Percentiles rank a stretch among this genome's conserved stretches.
Evolutionary conservation across 1,140 invertebrate genomes (phyloP).

Genomic region (Potamilus streckersoni): DNA sequence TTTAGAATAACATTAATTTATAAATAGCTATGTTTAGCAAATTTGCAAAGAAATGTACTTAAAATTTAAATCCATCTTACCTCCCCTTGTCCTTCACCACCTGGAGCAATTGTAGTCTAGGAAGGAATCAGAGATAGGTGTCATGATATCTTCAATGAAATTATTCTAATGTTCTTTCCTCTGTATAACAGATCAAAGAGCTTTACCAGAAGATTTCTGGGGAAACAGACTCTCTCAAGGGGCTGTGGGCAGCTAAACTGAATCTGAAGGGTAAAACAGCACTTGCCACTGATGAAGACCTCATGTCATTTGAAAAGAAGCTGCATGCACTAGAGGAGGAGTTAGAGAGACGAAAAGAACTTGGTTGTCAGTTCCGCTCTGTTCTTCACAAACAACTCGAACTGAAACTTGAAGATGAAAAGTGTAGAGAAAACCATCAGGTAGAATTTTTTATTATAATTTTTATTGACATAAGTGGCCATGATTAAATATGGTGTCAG

Average conservation of each 20-base stretch:
- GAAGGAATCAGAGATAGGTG: too few relatives aligned
- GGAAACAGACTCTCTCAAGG: constrained; percentile 61
- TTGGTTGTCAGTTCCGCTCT: constrained; percentile 52
- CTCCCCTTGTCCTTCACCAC: too few relatives aligned
- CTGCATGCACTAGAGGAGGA: constrained; percentile 57
- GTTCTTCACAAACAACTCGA: constrained; percentile 49
- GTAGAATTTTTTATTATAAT: constrained; percentile 16
- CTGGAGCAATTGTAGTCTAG: too few relatives aligned
- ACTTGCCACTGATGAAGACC: constrained; percentile 54
- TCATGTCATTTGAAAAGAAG: constrained; percentile 55
- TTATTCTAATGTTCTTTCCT: too few relatives aligned
- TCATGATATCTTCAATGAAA: too few relatives aligned
- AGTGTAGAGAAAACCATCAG: constrained; percentile 57
- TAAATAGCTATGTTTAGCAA: too few relatives aligned
- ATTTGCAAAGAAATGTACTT: too few relatives aligned
- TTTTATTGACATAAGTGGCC: too few relatives aligned
- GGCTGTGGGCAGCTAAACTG: constrained; percentile 64
- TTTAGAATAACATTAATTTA: too few relatives aligned
- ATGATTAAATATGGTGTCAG: too few relatives aligned
- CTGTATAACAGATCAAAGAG: constrained; percentile 46
- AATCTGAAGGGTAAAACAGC: constrained; percentile 54
- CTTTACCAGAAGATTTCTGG: constrained; percentile 60
- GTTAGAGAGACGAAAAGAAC: constrained; percentile 56
- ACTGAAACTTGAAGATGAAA: constrained; percentile 55
- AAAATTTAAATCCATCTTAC: too few relatives aligned